Evolutionary conservation across 2,888 invertebrate species (phyloP), one percentile per base, ranked within the genome.

Genomic region (Candidula unifasciata): DNA sequence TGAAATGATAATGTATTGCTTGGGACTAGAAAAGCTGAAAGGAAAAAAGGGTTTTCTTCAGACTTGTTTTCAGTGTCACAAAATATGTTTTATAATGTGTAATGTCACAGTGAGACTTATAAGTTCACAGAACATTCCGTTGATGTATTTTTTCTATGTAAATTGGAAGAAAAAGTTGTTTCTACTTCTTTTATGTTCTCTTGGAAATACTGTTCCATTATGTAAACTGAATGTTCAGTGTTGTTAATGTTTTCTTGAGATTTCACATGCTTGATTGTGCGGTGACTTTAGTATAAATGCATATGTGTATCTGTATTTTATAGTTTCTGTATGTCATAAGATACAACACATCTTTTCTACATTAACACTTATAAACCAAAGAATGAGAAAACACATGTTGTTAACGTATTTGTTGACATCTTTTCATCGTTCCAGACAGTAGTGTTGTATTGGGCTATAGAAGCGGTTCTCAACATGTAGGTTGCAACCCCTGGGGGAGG

Each of bases 41-140:
- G 44, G 44, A 44, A 10, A 44, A 44, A 44, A 10, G 44, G n/a
- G n/a, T n/a, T 44, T 13, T 44, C 44, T 44, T 44, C 27, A 35
- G 21, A 35, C 27, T n/a, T 71, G 3, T 35, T 13, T n/a, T 35
- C 21, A 71, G 27, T 71, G 33, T 30, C 37, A 35, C 33, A 30
- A 30, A 6, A 35, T 27, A 71, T 35, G 6, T 71, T 71, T 21
- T n/a, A 16, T 27, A 27, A 21, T 37, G 18, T 18, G 52, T 18
- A 6, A 64, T 66, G 35, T 64, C 27, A 37, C 60, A 66, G 37
- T 64, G n/a, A 30, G n/a, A 27, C n/a, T 60, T 64, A 13, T 66
- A n/a, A 60, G 78, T 78, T 78, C 3, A 33, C 35, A 30, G 27
- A 78, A 60, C 60, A 66, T 78, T 78, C 60, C 66, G 21, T 64